Evolutionary conservation across 2,797 vertebrate species (phyloP).

Genomic region (Etheostoma perlongum): DNA sequence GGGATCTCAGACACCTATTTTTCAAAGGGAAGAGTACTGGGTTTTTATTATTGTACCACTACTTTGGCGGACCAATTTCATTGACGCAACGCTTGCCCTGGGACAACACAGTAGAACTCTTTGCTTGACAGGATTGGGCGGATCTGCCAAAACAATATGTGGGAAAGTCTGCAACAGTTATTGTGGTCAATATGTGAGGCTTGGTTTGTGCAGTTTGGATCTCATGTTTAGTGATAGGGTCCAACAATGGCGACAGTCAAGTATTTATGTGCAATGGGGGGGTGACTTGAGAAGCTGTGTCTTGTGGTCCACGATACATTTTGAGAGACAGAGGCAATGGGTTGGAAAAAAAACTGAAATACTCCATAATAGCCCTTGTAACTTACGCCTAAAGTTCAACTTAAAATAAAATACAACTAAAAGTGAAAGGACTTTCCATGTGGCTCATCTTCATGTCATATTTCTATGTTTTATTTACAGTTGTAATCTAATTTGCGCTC

Average conservation of each 20-base stretch:
- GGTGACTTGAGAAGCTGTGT: background rate
- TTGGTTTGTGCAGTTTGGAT: background rate
- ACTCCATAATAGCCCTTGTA: background rate
- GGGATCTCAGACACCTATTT: conserved; percentile 7
- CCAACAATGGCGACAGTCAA: background rate
- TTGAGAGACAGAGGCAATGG: background rate
- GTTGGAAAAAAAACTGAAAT: background rate
- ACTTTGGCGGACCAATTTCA: background rate
- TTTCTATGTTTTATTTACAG: background rate
- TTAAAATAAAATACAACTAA: background rate
- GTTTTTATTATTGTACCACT: conserved; percentile 14
- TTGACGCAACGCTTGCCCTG: background rate
- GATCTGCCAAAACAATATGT: background rate
- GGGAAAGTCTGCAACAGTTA: background rate
- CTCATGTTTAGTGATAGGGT: background rate
- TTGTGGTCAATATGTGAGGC: background rate
- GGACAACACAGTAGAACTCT: background rate
- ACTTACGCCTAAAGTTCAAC: too few species aligned
- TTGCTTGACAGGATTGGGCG: background rate
- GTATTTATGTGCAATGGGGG: conserved; percentile 20
- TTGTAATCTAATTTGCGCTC: too few species aligned
- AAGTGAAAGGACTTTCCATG: background rate
- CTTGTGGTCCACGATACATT: background rate
- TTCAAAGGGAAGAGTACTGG: conserved; percentile 2
- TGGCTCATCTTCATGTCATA: background rate